Evolutionary conservation across 2,113 vertebrate species (phyloP).

Genomic region (Elachura formosa): DNA sequence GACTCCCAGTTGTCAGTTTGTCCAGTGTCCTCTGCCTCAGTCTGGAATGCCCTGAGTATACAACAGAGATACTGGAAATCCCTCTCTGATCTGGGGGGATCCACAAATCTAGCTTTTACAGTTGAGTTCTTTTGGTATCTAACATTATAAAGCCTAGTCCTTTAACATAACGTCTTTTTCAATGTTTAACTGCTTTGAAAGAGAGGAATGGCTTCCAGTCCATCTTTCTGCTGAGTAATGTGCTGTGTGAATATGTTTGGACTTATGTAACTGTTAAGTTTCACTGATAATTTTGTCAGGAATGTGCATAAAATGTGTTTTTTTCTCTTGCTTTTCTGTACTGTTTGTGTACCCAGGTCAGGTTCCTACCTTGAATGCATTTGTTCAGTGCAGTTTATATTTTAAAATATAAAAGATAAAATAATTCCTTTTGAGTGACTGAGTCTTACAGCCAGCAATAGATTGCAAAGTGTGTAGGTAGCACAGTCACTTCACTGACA

Average conservation of each 20-base stretch:
- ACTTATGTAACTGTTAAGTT: not conserved
- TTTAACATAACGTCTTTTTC: not conserved
- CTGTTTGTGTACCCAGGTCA: not conserved
- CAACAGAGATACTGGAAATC: not conserved
- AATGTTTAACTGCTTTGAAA: not conserved
- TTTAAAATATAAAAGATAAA: constrained; percentile 14
- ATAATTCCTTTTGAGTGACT: not conserved
- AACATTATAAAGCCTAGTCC: not conserved
- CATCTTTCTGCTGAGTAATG: not conserved
- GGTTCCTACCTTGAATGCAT: not conserved
- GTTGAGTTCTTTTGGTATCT: not conserved
- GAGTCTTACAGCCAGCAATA: not conserved
- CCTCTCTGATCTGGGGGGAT: not conserved
- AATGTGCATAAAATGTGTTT: not conserved
- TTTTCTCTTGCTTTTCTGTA: not conserved
- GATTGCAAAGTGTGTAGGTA: not conserved
- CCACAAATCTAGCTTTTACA: not conserved
- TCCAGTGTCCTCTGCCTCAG: not conserved
- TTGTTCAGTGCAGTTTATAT: constrained; percentile 34
- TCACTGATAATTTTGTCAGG: not conserved
- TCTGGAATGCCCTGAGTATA: not conserved
- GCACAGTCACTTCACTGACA: not conserved
- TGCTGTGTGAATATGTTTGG: not conserved
- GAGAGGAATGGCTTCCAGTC: not conserved
- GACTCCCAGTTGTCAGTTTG: not conserved